These are phyloP conservation scores for Heteropelma amictum DNA, from an alignment of 2,888 invertebrate species.

Conservation along the genomic window DNA sequence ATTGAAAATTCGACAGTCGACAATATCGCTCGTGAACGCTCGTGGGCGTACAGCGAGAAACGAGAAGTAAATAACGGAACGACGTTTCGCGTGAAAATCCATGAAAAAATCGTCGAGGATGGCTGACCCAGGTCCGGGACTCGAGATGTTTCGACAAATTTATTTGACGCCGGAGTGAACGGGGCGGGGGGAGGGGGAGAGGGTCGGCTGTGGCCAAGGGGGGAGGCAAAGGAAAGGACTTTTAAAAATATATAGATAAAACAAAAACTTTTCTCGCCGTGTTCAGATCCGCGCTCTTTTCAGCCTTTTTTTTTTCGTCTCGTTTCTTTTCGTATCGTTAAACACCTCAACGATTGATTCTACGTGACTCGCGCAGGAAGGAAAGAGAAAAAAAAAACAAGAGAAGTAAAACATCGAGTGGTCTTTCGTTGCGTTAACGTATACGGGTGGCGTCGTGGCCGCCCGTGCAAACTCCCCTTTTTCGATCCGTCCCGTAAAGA, in stretches of 20 bases:
- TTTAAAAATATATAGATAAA: slow-evolving; percentile 2
- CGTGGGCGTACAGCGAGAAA: no score
- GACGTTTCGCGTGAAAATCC: slow-evolving; percentile 1
- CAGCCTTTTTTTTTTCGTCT: neutral
- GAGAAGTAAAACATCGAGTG: neutral
- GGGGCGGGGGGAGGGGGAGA: slow-evolving; percentile 2
- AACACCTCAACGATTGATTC: no score
- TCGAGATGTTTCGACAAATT: slow-evolving; percentile 38
- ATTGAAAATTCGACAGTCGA: neutral
- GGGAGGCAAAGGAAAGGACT: slow-evolving; percentile 4
- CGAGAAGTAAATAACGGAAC: neutral
- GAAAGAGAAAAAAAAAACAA: neutral
- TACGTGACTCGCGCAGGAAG: no score
- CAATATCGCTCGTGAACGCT: no score
- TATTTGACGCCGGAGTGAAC: slow-evolving; percentile 59
- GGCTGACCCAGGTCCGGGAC: slow-evolving; percentile 47
- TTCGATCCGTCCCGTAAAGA: neutral
- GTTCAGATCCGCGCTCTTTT: neutral
- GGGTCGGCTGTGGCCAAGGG: no score
- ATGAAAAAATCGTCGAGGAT: slow-evolving; percentile 44
- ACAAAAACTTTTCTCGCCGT: slow-evolving; percentile 12
- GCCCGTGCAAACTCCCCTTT: slow-evolving; percentile 45
- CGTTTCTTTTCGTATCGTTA: no score
- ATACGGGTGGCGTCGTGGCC: slow-evolving; percentile 56
- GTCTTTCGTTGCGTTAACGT: slow-evolving; percentile 51